phyloP scores from a whole-genome alignment of 2,797 vertebrate species.

The Phaenicophaeus curvirostris region DNA sequence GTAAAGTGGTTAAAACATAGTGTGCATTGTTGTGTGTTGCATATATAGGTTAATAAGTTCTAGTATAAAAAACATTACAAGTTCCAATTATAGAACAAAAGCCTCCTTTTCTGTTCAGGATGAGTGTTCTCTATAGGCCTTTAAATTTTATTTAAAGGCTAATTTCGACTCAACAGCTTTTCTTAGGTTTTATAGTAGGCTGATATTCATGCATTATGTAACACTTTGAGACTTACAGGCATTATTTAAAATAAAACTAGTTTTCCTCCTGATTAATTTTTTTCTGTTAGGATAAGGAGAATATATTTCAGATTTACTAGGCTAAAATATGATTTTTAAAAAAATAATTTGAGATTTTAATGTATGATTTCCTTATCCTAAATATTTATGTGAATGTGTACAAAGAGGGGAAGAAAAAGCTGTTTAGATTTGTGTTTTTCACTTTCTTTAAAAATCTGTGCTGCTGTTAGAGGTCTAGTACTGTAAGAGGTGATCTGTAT shows the following conservation, averaged over 20 bases:
- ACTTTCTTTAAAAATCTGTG: background rate
- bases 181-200: background rate
- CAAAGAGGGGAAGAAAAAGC: background rate
- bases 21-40: background rate
- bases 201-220: constrained; percentile 3
- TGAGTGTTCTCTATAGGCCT: constrained; percentile 26
- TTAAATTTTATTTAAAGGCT: constrained; percentile 61
- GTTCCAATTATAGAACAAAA: constrained; percentile 59
- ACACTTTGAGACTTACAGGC: background rate
- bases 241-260: constrained; percentile 3
- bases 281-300: background rate
- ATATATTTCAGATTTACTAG: background rate
- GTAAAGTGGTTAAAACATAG: constrained; percentile 40
- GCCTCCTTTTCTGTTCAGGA: constrained; percentile 26
- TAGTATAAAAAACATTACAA: constrained; percentile 49
- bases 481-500: background rate
- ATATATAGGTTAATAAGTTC: constrained; percentile 53
- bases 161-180: constrained; percentile 33
- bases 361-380: background rate
- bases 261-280: background rate
- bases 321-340: background rate
- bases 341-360: background rate
- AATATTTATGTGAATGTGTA: background rate
- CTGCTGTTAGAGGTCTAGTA: background rate
- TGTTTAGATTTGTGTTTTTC: background rate